Percentiles rank a stretch among this genome's conserved stretches.
phyloP scores from a whole-genome alignment of 2,888 invertebrate species.

The Trachelus troglodyta region DNA sequence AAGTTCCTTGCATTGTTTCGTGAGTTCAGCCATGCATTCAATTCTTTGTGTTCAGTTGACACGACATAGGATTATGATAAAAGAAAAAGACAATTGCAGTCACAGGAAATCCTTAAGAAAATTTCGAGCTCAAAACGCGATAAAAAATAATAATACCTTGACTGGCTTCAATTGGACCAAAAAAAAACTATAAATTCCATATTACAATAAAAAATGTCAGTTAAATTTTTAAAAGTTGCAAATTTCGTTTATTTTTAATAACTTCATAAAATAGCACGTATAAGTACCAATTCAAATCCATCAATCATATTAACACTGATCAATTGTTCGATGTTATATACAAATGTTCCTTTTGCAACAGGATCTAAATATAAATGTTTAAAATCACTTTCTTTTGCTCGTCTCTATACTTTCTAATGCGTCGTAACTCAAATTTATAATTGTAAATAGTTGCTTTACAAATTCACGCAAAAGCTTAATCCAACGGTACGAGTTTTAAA shows the following conservation, averaged over 20 bases:
- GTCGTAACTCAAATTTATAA: neutral
- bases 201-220: neutral
- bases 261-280: neutral
- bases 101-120: neutral
- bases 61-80: neutral
- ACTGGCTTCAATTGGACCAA: neutral
- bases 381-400: neutral
- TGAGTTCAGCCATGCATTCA: neutral
- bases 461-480: neutral
- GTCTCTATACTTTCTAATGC: neutral
- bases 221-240: neutral
- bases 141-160: neutral
- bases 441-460: neutral
- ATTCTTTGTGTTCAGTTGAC: neutral
- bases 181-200: neutral
- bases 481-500: neutral
- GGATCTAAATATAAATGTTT: neutral
- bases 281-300: constrained; percentile 21
- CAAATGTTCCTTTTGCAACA: neutral
- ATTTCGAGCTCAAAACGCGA: neutral
- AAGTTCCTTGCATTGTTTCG: neutral
- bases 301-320: constrained; percentile 50
- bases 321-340: constrained; percentile 35
- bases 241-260: neutral
- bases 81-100: neutral